Base-by-base conservation (phyloP, 2,797 vertebrate genomes). In the Forpus xanthops region DNA sequence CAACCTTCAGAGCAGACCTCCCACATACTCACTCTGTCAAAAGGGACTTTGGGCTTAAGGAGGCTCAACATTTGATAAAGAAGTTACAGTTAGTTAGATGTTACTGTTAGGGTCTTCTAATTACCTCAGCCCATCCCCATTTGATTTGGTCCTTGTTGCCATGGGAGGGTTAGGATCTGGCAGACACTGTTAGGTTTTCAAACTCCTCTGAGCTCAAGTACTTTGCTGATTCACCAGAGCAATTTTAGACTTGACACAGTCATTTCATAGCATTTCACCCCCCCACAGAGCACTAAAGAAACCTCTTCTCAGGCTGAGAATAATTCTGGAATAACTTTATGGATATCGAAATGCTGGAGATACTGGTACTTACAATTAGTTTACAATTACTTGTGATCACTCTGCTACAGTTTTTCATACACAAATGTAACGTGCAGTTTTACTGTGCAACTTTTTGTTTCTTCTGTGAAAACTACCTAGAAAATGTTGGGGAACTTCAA, bases 181-280 rank as follows among this genome's bases (percentile, higher is more conserved):
- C 25, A 81, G 74, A 53, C 12, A 33, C 30, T 13, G 15, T n/a
- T 66, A n/a, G 0, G 2, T 30, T 85, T 64, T 55, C 3, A 0
- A 73, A 87, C 64, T 50, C 20, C 49, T 50, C n/a, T 19, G 58
- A 21, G 45, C 49, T 85, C 55, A 68, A 93, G 47, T 11, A 39
- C 50, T 81, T 47, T 37, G 70, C 87, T 68, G 73, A 91, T 87
- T 92, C 89, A 93, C 53, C 67, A 84, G 23, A 82, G 74, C 83
- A 62, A 42, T 62, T 91, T 94, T 39, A 45, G 61, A 50, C 53
- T 71, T 35, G 49, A 91, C 44, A 68, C 5, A 24, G 52, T 19
- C n/a, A 78, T 77, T 93, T 65, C 8, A 4, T 24, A 41, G 5
- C 2, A 23, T 61, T 94, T 93, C 4, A 2, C 25, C 52, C 73